Conservation (phyloP, 2,888 invertebrate species). For the Lomographa bimaculata region DNA sequence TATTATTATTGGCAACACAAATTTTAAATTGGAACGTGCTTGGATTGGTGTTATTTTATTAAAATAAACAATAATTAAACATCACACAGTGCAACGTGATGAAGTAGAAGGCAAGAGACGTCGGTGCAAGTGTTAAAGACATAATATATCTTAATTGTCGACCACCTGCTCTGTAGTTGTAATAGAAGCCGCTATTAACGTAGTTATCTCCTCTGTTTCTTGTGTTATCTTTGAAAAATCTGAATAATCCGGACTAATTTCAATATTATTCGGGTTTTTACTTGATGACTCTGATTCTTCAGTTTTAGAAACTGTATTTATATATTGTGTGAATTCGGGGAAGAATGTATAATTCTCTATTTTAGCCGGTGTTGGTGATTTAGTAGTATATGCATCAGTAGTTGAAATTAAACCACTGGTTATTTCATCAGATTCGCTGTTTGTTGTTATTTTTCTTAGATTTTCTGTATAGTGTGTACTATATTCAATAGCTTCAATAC, state of each 20-base stretch:
- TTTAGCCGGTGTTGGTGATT: too few species aligned
- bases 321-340: too few species aligned
- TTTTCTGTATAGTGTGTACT: too few species aligned
- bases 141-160: slow-evolving; percentile 35
- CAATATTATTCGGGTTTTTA: too few species aligned
- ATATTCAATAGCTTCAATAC: too few species aligned
- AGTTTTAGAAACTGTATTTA: too few species aligned
- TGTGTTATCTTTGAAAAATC: background rate
- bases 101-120: slow-evolving; percentile 13
- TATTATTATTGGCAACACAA: too few species aligned
- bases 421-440: background rate
- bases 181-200: slow-evolving; percentile 27
- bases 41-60: too few species aligned
- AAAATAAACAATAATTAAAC: background rate
- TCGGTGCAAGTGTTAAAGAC: slow-evolving; percentile 21
- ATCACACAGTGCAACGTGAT: slow-evolving; percentile 6
- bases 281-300: background rate
- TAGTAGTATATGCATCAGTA: background rate
- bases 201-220: slow-evolving; percentile 17
- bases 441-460: slow-evolving; percentile 2
- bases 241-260: background rate
- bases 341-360: too few species aligned
- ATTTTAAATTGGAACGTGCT: background rate
- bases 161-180: slow-evolving; percentile 46
- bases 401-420: background rate